phyloP scores from a whole-genome alignment of 1,140 invertebrate species.

The Euwallacea fornicatus region DNA sequence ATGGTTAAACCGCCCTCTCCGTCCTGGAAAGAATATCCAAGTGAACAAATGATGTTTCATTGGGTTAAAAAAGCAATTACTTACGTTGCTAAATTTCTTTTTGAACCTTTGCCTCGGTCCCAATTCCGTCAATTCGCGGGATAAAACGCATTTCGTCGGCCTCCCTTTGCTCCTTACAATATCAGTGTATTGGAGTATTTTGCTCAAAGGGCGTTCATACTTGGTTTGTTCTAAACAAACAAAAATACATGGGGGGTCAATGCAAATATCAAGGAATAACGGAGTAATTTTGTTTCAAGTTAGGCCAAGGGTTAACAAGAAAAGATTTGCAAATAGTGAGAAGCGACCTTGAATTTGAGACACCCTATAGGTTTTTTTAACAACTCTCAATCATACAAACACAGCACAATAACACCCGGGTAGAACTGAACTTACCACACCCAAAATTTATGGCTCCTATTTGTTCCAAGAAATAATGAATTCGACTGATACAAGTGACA shows the following conservation, averaged over 20 bases:
- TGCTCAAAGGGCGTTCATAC: constrained; percentile 51
- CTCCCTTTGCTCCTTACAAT: too few relatives aligned
- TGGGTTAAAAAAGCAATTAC: constrained; percentile 10
- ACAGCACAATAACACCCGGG: constrained; percentile 36
- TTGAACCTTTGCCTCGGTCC: constrained; percentile 41
- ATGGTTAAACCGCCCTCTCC: constrained; percentile 66
- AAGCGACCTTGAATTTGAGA: not conserved
- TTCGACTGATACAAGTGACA: constrained; percentile 64
- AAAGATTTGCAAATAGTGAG: not conserved
- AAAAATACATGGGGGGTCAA: not conserved
- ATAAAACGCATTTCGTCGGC: too few relatives aligned
- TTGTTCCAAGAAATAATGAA: constrained; percentile 66
- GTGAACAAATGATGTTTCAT: not conserved
- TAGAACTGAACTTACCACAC: constrained; percentile 54
- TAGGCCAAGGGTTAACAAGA: not conserved
- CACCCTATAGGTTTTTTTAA: not conserved
- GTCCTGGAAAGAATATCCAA: constrained; percentile 49
- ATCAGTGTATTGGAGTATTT: constrained; percentile 38
- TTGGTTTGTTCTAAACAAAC: constrained; percentile 50
- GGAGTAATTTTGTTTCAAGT: not conserved
- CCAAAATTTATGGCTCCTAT: constrained; percentile 68
- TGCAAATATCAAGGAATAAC: not conserved
- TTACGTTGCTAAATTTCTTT: constrained; percentile 50
- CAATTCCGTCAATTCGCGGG: constrained; percentile 17
- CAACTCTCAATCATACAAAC: not conserved